Conservation (phyloP, 1,140 invertebrate species). For the Ceratoteleas bidentatus region DNA sequence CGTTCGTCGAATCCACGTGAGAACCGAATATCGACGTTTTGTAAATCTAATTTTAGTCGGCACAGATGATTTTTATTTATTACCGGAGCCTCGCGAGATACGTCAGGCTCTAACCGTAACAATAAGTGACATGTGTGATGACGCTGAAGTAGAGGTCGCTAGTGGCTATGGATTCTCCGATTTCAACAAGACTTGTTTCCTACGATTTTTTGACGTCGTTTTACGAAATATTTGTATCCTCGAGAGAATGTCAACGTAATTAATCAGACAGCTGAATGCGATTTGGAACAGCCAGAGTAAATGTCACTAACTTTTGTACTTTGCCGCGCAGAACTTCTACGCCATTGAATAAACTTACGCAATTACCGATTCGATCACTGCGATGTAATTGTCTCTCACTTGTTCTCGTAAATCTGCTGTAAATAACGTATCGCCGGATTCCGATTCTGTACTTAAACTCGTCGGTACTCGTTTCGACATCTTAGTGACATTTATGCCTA, state of each 20-base stretch:
- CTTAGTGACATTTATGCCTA: too few species aligned
- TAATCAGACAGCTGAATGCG: not conserved
- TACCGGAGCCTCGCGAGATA: not conserved
- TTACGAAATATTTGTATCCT: constrained; percentile 8
- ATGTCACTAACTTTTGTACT: too few species aligned
- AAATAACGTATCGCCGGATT: too few species aligned
- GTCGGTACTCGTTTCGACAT: too few species aligned
- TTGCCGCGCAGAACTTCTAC: too few species aligned
- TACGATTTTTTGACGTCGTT: not conserved
- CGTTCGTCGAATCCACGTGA: not conserved
- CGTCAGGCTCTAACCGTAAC: not conserved
- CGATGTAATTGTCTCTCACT: too few species aligned
- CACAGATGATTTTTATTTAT: not conserved
- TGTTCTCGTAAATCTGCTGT: too few species aligned
- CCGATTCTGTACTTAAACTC: too few species aligned
- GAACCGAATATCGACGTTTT: not conserved
- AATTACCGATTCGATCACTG: too few species aligned
- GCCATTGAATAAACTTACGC: too few species aligned
- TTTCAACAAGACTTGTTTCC: not conserved
- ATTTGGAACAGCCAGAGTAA: not conserved
- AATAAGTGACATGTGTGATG: constrained; percentile 15
- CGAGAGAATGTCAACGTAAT: not conserved
- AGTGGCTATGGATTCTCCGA: constrained; percentile 3
- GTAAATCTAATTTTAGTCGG: not conserved
- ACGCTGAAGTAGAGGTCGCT: constrained; percentile 10